Base-by-base conservation (phyloP, 2,888 invertebrate species). In the Eremobia ochroleuca region DNA sequence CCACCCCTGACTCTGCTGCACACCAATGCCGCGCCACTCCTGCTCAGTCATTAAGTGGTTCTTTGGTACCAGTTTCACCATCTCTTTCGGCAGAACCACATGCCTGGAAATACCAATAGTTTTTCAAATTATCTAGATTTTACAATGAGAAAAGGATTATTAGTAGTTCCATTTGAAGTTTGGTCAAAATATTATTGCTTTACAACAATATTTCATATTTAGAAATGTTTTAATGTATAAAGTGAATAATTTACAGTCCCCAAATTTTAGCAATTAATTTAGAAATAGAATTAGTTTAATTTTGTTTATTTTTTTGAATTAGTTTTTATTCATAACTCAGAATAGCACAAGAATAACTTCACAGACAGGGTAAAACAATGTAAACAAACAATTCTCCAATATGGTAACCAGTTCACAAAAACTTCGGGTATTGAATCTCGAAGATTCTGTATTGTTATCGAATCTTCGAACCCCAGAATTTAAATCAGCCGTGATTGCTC, bases 1-100 rank as follows among this genome's bases (percentile, higher is more conserved):
- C 99, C 99, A 99, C 71, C 99, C 99, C 90, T 98, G 98, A 90
- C 99, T 99, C 94, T 99, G 99, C 94, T 99, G 99, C 0, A 99
- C 99, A 1, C 99, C 99, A 84, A 99, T 98, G 76, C 98, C 97
- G 91, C 99, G 97, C 99, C 99, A 99, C 96, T 99, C 99, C 67
- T 97, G 97, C 94, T 99, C 99, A 0, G 98, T 97, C 99, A 99
- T 99, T 82, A 99, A 96, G 94, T 99, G 99, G 73, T 98, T 98
- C 95, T 98, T 99, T 0, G 99, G 99, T 40, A 99, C 98, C 82
- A 98, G 95, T 93, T 99, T 98, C 0, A 98, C 98, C 95, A 99
- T 97, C 87, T 99, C 99, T 94, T 99, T 99, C 0, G 99, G 99
- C 82, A 99, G 95, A 79, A 99, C 98, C 66, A 99, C 99, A 97